phyloP scores from a whole-genome alignment of 1,140 invertebrate species.

The Choristoneura fumiferana region DNA sequence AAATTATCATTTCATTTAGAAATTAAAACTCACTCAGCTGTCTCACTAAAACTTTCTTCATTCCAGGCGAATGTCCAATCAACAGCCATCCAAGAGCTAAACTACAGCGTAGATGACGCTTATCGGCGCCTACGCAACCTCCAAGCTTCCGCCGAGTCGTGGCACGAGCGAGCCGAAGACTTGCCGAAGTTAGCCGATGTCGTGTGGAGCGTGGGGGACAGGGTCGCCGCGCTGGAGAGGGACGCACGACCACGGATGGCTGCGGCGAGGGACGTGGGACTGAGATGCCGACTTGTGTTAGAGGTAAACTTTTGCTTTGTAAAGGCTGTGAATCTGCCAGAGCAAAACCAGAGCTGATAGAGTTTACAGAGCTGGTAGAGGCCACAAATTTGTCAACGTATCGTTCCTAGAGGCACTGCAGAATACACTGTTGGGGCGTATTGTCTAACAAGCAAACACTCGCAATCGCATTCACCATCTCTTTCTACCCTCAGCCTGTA shows the following conservation, averaged over 20 bases:
- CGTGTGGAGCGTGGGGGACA: conserved; percentile 66
- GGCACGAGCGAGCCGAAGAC: conserved; percentile 64
- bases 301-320: conserved; percentile 49
- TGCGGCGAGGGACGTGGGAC: conserved; percentile 40
- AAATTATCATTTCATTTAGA: too few relatives aligned
- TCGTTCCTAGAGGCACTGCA: too few relatives aligned
- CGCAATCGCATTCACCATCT: too few relatives aligned
- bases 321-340: too few relatives aligned
- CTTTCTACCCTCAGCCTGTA: too few relatives aligned
- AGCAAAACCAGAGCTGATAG: too few relatives aligned
- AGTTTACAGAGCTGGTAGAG: too few relatives aligned
- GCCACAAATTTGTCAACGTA: too few relatives aligned
- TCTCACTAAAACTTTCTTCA: background rate
- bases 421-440: too few relatives aligned
- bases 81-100: conserved; percentile 62
- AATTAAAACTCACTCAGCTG: too few relatives aligned
- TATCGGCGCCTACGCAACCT: conserved; percentile 50
- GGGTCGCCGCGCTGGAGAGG: conserved; percentile 57
- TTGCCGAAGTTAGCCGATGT: conserved; percentile 50
- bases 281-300: conserved; percentile 49
- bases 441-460: too few relatives aligned
- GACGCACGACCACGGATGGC: conserved; percentile 39
- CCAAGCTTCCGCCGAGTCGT: conserved; percentile 66
- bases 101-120: conserved; percentile 71
- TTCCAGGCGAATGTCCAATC: conserved; percentile 67